These are phyloP conservation scores for Resseliella maxima DNA, from an alignment of 2,888 invertebrate species.

Conservation along the genomic window DNA sequence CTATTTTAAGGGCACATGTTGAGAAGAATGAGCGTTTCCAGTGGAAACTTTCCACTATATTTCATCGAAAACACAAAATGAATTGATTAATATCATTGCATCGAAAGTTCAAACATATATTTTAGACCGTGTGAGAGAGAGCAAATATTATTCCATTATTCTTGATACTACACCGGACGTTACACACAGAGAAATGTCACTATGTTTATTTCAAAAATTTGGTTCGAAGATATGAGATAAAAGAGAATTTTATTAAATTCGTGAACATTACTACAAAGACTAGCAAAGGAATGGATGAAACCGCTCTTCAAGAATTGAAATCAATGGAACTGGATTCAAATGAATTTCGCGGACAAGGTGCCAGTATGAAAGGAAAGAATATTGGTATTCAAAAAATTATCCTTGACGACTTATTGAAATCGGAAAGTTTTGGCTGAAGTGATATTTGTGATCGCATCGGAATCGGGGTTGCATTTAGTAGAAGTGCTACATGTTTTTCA, in stretches of 20 bases:
- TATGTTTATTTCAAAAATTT: not conserved
- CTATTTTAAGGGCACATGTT: not conserved
- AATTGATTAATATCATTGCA: not conserved
- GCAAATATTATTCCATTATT: not conserved
- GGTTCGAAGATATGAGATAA: not conserved
- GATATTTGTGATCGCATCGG: too few species aligned
- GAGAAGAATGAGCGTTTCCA: not conserved
- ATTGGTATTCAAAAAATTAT: too few species aligned
- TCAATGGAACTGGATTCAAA: not conserved
- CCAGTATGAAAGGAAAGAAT: not conserved
- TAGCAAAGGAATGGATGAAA: not conserved
- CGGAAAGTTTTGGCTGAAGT: too few species aligned
- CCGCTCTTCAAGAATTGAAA: not conserved
- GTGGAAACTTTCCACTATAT: too few species aligned
- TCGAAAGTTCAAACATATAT: not conserved
- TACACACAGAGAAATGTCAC: not conserved
- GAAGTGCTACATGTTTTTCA: too few species aligned
- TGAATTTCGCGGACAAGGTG: not conserved
- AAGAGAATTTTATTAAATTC: not conserved
- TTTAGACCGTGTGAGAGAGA: not conserved
- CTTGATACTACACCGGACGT: not conserved
- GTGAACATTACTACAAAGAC: not conserved
- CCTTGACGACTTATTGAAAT: too few species aligned
- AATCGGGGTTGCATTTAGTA: too few species aligned
- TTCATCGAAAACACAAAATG: not conserved